A percentile compares a stretch with the other conserved stretches of the same genome.
These are phyloP conservation scores for Hydriomena furcata DNA, from an alignment of 2,888 invertebrate species.

Conservation along the genomic window DNA sequence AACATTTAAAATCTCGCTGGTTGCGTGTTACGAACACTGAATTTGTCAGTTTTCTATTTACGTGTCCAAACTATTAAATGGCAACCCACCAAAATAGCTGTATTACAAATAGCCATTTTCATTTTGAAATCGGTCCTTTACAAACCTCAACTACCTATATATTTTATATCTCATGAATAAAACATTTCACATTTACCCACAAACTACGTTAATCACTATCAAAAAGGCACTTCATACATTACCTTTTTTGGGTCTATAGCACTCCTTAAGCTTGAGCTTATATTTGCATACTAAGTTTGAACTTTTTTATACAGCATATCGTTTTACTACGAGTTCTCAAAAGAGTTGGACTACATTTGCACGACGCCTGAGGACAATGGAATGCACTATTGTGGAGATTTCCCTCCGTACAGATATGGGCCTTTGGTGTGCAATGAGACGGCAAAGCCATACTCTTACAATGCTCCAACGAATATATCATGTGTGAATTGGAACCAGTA, in stretches of 20 bases:
- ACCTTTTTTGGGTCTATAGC: constrained; percentile 17
- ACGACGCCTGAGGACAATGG: constrained; percentile 96
- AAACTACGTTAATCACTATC: constrained; percentile 33
- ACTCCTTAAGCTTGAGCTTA: background rate
- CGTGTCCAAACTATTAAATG: constrained; percentile 19
- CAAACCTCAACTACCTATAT: constrained; percentile 27
- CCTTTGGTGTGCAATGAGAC: constrained; percentile 90
- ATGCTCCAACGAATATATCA: constrained; percentile 87
- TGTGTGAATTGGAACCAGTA: constrained; percentile 99
- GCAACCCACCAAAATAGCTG: constrained; percentile 23
- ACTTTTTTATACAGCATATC: constrained; percentile 83
- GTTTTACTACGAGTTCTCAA: constrained; percentile 93
- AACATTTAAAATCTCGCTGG: constrained; percentile 18
- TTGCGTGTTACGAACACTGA: constrained; percentile 23
- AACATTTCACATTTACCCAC: constrained; percentile 30
- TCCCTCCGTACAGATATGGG: constrained; percentile 91
- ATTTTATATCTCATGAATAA: constrained; percentile 32
- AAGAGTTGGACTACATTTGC: constrained; percentile 98
- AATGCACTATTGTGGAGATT: constrained; percentile 94
- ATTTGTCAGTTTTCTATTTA: constrained; percentile 33
- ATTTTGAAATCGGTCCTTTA: constrained; percentile 26
- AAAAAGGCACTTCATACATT: constrained; percentile 27
- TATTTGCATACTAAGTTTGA: constrained; percentile 9
- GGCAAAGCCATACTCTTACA: constrained; percentile 84
- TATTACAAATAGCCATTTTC: constrained; percentile 29